phyloP scores from a whole-genome alignment of 2,113 vertebrate species.

The Egretta garzetta region DNA sequence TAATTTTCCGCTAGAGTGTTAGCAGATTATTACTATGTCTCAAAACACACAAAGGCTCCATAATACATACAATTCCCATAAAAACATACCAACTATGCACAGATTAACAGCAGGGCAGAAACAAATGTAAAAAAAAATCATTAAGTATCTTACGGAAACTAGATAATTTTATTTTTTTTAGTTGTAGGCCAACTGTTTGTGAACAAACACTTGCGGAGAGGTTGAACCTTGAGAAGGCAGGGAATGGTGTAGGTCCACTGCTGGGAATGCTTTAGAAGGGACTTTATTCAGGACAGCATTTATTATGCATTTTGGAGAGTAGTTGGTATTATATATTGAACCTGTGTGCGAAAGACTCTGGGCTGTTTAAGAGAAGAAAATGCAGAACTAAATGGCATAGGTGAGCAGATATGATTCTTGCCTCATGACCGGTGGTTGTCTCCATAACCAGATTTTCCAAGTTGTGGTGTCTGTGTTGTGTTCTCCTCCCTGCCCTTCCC shows the following conservation, averaged over 20 bases:
- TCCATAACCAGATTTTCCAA: not conserved
- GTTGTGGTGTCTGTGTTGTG: not conserved
- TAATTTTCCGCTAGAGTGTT: not conserved
- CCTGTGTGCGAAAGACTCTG: rapidly evolving
- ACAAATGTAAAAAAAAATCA: not conserved
- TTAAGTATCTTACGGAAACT: not conserved
- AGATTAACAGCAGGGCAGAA: not conserved
- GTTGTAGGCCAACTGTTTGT: not conserved
- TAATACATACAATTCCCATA: not conserved
- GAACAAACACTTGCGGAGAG: not conserved
- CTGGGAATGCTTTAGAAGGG: not conserved
- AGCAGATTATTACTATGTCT: not conserved
- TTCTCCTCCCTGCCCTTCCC: not conserved
- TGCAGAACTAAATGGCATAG: not conserved
- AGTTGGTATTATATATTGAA: not conserved
- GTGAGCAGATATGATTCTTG: not conserved
- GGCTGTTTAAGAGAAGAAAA: not conserved
- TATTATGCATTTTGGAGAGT: not conserved
- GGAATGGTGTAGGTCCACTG: not conserved
- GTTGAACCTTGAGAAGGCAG: not conserved
- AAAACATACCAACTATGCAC: not conserved
- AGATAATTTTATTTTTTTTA: not conserved
- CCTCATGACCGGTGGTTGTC: not conserved
- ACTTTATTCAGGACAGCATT: not conserved
- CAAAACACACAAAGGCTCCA: not conserved